Conservation (phyloP, 2,113 vertebrate genomes). For the Speoplatyrhinus poulsoni region DNA sequence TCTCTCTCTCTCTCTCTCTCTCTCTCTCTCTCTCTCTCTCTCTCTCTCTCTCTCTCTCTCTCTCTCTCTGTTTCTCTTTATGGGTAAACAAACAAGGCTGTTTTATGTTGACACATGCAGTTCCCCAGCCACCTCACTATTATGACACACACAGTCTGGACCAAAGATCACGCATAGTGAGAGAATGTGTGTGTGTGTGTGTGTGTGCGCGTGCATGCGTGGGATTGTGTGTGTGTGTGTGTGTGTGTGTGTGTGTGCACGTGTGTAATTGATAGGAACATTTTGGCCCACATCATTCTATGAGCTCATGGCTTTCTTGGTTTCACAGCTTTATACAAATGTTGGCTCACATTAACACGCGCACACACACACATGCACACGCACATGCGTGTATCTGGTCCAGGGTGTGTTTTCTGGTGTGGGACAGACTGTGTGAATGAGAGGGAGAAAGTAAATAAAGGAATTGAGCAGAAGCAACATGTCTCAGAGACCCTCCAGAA, state of each 20-base stretch:
- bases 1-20: not conserved
- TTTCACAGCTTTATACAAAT: constrained; percentile 56
- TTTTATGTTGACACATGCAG: constrained; percentile 35
- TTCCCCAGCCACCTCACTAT: not conserved
- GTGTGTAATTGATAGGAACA: constrained; percentile 51
- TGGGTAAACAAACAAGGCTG: constrained; percentile 54
- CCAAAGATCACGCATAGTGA: not conserved
- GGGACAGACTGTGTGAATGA: too few species aligned
- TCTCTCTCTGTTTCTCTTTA: constrained; percentile 2
- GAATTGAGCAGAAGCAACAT: too few species aligned
- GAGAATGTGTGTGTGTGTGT: constrained; percentile 3
- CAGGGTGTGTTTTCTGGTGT: too few species aligned
- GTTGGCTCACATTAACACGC: constrained; percentile 46
- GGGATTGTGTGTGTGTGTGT: not conserved
- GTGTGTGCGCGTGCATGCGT: not conserved
- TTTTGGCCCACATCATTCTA: constrained; percentile 48
- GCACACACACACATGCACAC: constrained; percentile 30
- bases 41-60: not conserved
- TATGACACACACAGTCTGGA: constrained; percentile 28
- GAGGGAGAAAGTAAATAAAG: too few species aligned
- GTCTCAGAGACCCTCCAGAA: not conserved
- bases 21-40: not conserved
- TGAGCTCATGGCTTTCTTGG: constrained; percentile 62
- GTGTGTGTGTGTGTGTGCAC: constrained; percentile 11
- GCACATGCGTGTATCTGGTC: not conserved